These are phyloP conservation scores for Lemur catta DNA, from an alignment of 2,797 vertebrate genomes.

Conservation along the genomic window DNA sequence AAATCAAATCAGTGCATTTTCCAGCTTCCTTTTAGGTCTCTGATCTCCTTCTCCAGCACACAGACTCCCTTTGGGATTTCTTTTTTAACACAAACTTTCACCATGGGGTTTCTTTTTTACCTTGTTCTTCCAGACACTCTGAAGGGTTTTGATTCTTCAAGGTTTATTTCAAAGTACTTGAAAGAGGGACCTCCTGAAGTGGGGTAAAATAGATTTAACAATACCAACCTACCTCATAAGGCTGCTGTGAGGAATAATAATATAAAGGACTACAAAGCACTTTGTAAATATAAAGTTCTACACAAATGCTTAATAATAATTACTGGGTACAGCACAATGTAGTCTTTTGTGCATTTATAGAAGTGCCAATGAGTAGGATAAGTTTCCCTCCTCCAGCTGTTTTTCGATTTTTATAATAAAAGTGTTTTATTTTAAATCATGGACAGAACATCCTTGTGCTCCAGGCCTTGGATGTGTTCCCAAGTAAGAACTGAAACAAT, in stretches of 20 bases:
- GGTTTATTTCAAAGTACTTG: slow-evolving; percentile 76
- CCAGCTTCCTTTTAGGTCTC: slow-evolving; percentile 55
- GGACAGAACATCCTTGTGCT: slow-evolving; percentile 51
- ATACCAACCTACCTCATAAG: slow-evolving; percentile 77
- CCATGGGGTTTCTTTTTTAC: slow-evolving; percentile 52
- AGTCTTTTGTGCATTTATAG: slow-evolving; percentile 50
- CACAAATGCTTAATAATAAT: slow-evolving; percentile 73
- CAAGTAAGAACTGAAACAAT: slow-evolving; percentile 65
- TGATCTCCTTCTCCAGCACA: slow-evolving; percentile 57
- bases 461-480: slow-evolving; percentile 38
- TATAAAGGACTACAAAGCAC: slow-evolving; percentile 73
- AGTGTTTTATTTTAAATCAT: slow-evolving; percentile 64
- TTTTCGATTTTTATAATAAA: slow-evolving; percentile 64
- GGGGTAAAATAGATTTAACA: slow-evolving; percentile 75
- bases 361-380: slow-evolving; percentile 31
- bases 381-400: slow-evolving; percentile 40
- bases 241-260: slow-evolving; percentile 72
- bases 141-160: slow-evolving; percentile 76
- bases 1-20: slow-evolving; percentile 49
- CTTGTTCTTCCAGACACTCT: slow-evolving; percentile 72
- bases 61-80: slow-evolving; percentile 60
- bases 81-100: slow-evolving; percentile 71
- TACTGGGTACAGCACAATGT: slow-evolving; percentile 42
- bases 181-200: slow-evolving; percentile 67
- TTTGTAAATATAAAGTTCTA: slow-evolving; percentile 72